These are phyloP conservation scores for Hemibagrus wyckioides DNA, from an alignment of 2,113 vertebrate species.

Conservation along the genomic window DNA sequence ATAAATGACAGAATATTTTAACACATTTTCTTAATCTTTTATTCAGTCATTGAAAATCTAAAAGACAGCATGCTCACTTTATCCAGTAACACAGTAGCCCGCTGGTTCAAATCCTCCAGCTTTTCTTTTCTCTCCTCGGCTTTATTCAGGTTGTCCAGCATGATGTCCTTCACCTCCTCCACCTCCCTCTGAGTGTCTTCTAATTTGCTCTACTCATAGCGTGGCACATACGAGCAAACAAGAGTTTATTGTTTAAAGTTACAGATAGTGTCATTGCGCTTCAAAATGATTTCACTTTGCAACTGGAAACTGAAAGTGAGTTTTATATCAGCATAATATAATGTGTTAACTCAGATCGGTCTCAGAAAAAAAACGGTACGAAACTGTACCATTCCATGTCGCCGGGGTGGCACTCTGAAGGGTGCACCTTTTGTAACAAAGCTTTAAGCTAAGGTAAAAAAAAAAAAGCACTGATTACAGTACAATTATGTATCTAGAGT, in stretches of 20 bases:
- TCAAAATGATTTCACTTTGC: not conserved
- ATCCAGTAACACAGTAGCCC: slow-evolving; percentile 30
- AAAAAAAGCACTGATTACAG: too few species aligned
- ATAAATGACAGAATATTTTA: not conserved
- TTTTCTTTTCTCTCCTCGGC: slow-evolving; percentile 42
- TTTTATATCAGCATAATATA: not conserved
- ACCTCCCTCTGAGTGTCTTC: slow-evolving; percentile 25
- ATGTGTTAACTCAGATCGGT: not conserved
- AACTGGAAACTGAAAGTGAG: not conserved
- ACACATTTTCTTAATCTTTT: not conserved
- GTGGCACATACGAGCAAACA: not conserved
- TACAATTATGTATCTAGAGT: too few species aligned
- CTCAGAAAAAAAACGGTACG: not conserved
- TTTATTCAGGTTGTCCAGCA: slow-evolving; percentile 52
- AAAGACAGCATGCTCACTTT: slow-evolving; percentile 36
- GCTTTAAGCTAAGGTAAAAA: too few species aligned
- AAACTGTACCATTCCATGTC: not conserved
- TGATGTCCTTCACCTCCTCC: slow-evolving; percentile 55
- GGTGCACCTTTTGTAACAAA: not conserved
- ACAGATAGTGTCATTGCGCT: not conserved
- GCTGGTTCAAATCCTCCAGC: slow-evolving; percentile 42
- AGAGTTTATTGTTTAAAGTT: not conserved
- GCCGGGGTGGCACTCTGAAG: not conserved
- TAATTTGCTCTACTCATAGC: slow-evolving; percentile 33
- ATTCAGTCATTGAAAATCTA: not conserved